Conservation (phyloP, 2,797 vertebrate genomes). For the Crypturellus tataupa region DNA sequence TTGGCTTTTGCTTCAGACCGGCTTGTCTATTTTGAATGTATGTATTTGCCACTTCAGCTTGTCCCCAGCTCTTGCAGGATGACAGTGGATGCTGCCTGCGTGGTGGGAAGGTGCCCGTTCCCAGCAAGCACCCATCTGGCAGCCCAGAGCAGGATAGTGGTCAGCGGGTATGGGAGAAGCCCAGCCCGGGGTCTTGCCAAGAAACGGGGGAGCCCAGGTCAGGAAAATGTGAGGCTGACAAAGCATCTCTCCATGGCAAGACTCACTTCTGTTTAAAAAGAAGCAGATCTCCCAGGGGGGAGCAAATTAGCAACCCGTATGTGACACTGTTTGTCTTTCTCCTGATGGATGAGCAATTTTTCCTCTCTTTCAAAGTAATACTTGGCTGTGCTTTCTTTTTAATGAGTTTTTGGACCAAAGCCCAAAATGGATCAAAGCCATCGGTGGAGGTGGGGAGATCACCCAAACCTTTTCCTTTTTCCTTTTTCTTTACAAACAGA, state of each 20-base stretch:
- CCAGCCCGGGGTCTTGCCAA: not conserved
- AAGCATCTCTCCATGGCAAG: conserved; percentile 7
- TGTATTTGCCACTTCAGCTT: not conserved
- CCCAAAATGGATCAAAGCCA: conserved; percentile 66
- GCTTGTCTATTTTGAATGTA: not conserved
- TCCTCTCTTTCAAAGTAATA: conserved; percentile 51
- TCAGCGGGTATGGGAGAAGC: not conserved
- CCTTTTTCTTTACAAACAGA: conserved; percentile 30
- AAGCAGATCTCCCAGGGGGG: conserved; percentile 16
- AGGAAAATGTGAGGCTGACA: not conserved
- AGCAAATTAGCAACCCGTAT: conserved; percentile 55
- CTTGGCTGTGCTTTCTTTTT: conserved; percentile 69
- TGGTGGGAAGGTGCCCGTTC: not conserved
- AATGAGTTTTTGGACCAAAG: conserved; percentile 73
- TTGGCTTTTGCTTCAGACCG: not conserved
- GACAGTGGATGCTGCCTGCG: not conserved
- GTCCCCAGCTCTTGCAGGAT: not conserved
- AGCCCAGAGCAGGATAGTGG: not conserved
- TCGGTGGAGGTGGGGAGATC: not conserved
- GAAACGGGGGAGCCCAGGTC: not conserved
- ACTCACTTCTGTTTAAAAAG: conserved; percentile 33
- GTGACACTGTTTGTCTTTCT: conserved; percentile 65
- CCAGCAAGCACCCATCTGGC: not conserved
- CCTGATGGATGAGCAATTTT: conserved; percentile 49
- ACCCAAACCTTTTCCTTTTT: conserved; percentile 1